Evolutionary conservation across 2,888 invertebrate genomes (phyloP), one percentile per base, ranked within the genome.

Genomic region (Beris morrisii): DNA sequence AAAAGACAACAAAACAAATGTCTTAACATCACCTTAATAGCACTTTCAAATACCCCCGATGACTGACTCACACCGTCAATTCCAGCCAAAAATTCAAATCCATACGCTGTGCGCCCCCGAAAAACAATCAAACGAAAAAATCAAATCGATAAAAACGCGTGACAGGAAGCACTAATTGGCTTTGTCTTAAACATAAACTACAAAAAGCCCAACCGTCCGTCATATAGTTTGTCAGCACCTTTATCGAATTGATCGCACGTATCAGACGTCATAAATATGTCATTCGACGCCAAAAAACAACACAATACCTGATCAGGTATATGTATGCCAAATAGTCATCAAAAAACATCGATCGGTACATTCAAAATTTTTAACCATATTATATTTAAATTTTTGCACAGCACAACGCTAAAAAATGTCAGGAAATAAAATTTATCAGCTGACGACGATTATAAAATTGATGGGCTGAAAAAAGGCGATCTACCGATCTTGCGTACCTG

Each of bases 111-210:
- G 50, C 22, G 22, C 50, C 22, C 61, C 59, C 45, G 46, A 57
- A 59, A 59, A 22, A 43, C 22, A 59, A 13, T 48, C 32, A 32
- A 32, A 59, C 15, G 28, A 48, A 59, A 38, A 59, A 53, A 61
- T 46, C n/a, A 38, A 50, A 31, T 50, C 50, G 43, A 32, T 61
- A 61, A 68, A 69, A 67, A 71, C 70, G 70, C 72, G 72, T 72
- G 72, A 72, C 72, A 71, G 72, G 72, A 72, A 72, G 71, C 71
- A 70, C 67, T 71, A 71, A 71, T 71, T 72, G 71, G 70, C 68
- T 71, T 67, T 54, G 53, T 54, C 45, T 53, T 54, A 48, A 48
- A 12, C 48, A 48, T 15, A 48, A 48, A 48, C 6, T 11, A 48
- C 15, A 48, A 48, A 48, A 48, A n/a, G n/a, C 5, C 15, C 15